Evolutionary conservation across 2,888 invertebrate genomes (phyloP), one percentile per base, ranked within the genome.

Genomic region (Lepeophtheirus nordmannii): DNA sequence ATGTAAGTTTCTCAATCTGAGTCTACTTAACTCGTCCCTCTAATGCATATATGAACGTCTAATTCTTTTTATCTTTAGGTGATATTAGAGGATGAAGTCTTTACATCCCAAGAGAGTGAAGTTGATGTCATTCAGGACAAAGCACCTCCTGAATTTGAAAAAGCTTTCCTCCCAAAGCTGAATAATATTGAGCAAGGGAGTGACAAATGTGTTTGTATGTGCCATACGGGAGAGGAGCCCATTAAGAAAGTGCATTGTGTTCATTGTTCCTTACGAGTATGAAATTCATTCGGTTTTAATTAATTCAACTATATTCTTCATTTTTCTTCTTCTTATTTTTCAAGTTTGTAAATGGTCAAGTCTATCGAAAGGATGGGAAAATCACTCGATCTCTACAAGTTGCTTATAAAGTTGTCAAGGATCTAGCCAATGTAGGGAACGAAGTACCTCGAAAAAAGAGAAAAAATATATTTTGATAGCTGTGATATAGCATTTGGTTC

Each of bases 361-460:
- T 46, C 53, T 46, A 46, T 46, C 14, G 53, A 46, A 46, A 46
- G 53, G 53, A 46, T 46, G 53, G 53, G 8, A 46, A 46, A 8
- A 46, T 17, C n/a, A 46, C 53, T 14, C 53, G 53, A 14, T 46
- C 53, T n/a, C 53, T 46, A 14, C 53, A 46, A 8, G 53, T 46
- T 46, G n/a, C n/a, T 17, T 46, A 46, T 8, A 30, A 30, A 7
- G 30, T 30, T 30, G 30, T 30, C 7, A 46, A 46, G 8, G 53
- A 46, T 46, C 14, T 46, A 17, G 8, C 14, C 8, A n/a, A 14
- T n/a, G 14, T 17, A 5, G 53, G 53, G 53, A 17, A n/a, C 8
- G 53, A 46, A 46, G 53, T 46, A 5, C 53, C 53, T 46, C 53
- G 53, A 46, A 46, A 46, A 17, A 46, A 46, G 53, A 14, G 53